A percentile compares a stretch with the other conserved stretches of the same genome.
These are phyloP conservation scores for Dione vanillae DNA, from an alignment of 2,888 invertebrate species.

Conservation along the genomic window DNA sequence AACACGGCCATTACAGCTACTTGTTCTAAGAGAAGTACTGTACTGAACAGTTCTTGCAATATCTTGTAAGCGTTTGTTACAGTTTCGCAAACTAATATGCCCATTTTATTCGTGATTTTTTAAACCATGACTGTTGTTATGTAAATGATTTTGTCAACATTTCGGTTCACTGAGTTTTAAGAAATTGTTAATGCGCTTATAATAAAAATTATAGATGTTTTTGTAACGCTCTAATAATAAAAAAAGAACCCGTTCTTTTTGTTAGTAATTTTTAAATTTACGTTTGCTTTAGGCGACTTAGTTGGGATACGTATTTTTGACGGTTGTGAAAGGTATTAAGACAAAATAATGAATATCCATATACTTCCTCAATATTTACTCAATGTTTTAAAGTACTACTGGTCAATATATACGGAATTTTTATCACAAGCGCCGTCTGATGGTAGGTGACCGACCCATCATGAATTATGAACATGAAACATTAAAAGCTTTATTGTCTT, in stretches of 20 bases:
- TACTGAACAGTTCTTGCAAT: conserved; percentile 22
- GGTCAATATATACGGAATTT: conserved; percentile 68
- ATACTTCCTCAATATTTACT: conserved; percentile 2
- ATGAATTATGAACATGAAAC: conserved; percentile 75
- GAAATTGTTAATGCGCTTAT: conserved; percentile 26
- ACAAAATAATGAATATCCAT: not conserved
- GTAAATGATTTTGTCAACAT: conserved; percentile 31
- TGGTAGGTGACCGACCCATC: conserved; percentile 53
- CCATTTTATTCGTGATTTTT: conserved; percentile 37
- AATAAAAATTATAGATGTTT: not conserved
- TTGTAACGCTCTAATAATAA: not conserved
- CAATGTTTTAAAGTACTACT: conserved; percentile 51
- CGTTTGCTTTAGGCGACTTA: not conserved
- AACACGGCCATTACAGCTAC: conserved; percentile 53
- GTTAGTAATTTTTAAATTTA: not conserved
- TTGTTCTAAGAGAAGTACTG: conserved; percentile 45
- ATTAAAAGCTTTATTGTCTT: conserved; percentile 60
- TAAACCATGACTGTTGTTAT: conserved; percentile 20
- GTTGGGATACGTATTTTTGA: not conserved
- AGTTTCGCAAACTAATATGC: conserved; percentile 40
- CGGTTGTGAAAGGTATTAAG: not conserved
- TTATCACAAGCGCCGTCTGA: conserved; percentile 61
- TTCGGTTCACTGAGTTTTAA: conserved; percentile 33
- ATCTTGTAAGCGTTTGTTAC: conserved; percentile 39
- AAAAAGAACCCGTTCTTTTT: not conserved